phyloP scores from a whole-genome alignment of 53 echinoderm and acorn worm species.

The Astropecten irregularis region DNA sequence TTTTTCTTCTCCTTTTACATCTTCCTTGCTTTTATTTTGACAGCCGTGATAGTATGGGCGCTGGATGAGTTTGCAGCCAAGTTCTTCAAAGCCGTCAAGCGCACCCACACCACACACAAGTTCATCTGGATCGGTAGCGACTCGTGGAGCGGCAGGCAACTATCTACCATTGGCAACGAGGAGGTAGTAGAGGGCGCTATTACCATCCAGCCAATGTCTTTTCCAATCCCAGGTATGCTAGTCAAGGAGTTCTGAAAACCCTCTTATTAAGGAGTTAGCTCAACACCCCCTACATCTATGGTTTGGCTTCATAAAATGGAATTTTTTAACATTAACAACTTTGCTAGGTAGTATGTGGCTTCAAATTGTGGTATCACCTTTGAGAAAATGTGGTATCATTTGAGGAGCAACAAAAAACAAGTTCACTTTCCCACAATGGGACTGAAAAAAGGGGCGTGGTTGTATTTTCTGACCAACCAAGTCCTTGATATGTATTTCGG shows the following conservation, averaged over 20 bases:
- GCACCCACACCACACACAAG: slow-evolving; percentile 39
- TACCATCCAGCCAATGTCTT: slow-evolving; percentile 85
- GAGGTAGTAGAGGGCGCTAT: slow-evolving; percentile 92
- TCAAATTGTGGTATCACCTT: too few species aligned
- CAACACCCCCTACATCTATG: background rate
- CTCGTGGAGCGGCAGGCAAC: slow-evolving; percentile 80
- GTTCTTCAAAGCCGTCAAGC: slow-evolving; percentile 69
- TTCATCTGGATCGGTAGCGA: slow-evolving; percentile 92
- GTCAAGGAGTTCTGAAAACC: background rate
- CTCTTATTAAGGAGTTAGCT: too few species aligned
- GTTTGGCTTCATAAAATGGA: background rate
- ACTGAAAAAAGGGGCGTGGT: too few species aligned
- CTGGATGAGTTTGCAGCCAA: slow-evolving; percentile 59
- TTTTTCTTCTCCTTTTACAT: too few species aligned
- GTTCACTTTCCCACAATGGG: background rate
- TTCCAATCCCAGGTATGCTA: slow-evolving; percentile 75
- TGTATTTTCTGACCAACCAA: too few species aligned
- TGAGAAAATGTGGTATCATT: too few species aligned
- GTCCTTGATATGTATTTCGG: too few species aligned
- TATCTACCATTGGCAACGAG: slow-evolving; percentile 70
- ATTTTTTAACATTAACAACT: too few species aligned
- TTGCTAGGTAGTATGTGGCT: too few species aligned
- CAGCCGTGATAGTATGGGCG: slow-evolving; percentile 87
- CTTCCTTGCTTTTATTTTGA: too few species aligned
- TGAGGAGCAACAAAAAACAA: too few species aligned